These are phyloP conservation scores for Xestobium rufovillosum DNA, from an alignment of 2,888 invertebrate genomes.

Conservation along the genomic window DNA sequence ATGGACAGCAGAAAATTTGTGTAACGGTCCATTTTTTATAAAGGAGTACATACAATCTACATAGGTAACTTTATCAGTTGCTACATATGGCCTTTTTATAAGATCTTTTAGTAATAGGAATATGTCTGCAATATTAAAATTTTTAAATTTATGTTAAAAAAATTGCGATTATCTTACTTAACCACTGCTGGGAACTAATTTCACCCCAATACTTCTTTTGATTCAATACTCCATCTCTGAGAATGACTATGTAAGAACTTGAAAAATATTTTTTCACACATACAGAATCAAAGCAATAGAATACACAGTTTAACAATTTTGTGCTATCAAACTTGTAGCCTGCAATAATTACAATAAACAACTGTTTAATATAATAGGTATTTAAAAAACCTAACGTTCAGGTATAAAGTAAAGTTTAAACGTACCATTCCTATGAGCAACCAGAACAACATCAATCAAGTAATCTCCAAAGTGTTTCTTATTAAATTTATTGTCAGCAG, in stretches of 20 bases:
- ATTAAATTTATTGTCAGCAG: too few relatives aligned
- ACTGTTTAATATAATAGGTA: too few relatives aligned
- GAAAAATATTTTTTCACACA: slow-evolving; percentile 37
- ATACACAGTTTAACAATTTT: slow-evolving; percentile 25
- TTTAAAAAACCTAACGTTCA: too few relatives aligned
- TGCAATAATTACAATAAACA: slow-evolving; percentile 20
- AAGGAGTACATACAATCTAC: slow-evolving; percentile 28
- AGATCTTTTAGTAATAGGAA: slow-evolving; percentile 9
- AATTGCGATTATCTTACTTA: too few relatives aligned
- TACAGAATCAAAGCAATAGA: slow-evolving; percentile 26
- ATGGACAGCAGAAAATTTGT: slow-evolving; percentile 27
- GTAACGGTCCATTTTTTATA: slow-evolving; percentile 33
- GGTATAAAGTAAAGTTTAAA: too few relatives aligned
- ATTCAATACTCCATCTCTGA: slow-evolving; percentile 50
- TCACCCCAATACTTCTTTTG: too few relatives aligned
- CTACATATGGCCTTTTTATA: slow-evolving; percentile 3
- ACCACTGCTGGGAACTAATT: too few relatives aligned
- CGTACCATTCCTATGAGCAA: too few relatives aligned
- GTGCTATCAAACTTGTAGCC: slow-evolving; percentile 23
- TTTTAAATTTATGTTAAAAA: too few relatives aligned
- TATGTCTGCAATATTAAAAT: slow-evolving; percentile 7
- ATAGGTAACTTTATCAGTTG: slow-evolving; percentile 15
- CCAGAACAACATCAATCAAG: too few relatives aligned
- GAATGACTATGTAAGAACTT: slow-evolving; percentile 49
- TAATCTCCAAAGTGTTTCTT: too few relatives aligned